phyloP scores from a whole-genome alignment of 1,140 invertebrate genomes.

The Calliopsis andreniformis region DNA sequence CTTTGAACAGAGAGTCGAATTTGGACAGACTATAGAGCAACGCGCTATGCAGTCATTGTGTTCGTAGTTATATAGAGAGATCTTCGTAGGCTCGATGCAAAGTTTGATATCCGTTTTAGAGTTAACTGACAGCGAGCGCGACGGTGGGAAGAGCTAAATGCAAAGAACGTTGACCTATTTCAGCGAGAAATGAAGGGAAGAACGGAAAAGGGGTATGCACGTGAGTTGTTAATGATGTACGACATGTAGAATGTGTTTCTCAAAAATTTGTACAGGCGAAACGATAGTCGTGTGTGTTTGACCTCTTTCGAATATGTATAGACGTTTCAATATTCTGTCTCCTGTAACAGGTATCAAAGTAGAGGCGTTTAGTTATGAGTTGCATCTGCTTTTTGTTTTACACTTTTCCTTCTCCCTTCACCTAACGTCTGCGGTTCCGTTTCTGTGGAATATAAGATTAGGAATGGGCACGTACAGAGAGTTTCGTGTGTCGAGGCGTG shows the following conservation, averaged over 20 bases:
- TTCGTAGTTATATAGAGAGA: not conserved
- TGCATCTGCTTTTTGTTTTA: not conserved
- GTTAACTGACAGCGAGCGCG: not conserved
- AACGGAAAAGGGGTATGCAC: not conserved
- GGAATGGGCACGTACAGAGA: conserved; percentile 9
- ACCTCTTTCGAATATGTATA: conserved; percentile 52
- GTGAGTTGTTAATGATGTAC: not conserved
- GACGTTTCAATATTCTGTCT: not conserved
- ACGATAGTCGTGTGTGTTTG: conserved; percentile 68
- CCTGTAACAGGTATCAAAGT: no score
- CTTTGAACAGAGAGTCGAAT: no score
- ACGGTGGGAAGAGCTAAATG: conserved; percentile 58
- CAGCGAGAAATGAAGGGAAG: not conserved
- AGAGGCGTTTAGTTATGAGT: no score
- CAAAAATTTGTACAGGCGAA: conserved; percentile 64
- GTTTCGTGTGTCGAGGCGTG: not conserved
- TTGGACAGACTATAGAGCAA: no score
- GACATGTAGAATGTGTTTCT: not conserved
- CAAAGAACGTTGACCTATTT: conserved; percentile 43
- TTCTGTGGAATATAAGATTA: conserved; percentile 1
- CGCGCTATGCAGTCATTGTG: not conserved
- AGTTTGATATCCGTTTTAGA: conserved; percentile 6
- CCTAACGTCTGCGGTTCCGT: not conserved
- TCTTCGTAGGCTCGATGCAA: not conserved
- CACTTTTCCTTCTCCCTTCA: not conserved